Percentiles rank a stretch among this genome's conserved stretches.
Evolutionary conservation across 2,797 vertebrate species (phyloP).

Genomic region (Thaleichthys pacificus): DNA sequence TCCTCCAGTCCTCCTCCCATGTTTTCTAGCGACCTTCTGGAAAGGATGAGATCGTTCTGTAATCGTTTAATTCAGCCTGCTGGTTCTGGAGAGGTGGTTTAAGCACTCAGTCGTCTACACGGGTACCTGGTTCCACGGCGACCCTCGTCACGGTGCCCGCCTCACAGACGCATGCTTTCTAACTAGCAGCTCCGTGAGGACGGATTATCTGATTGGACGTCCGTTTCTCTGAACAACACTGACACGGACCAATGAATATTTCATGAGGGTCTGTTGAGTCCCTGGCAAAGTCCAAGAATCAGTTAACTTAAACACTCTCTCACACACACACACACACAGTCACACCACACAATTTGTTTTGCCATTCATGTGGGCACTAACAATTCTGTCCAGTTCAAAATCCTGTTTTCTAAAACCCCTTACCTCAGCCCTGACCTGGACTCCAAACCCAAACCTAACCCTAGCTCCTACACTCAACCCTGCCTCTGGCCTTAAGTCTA

Average conservation of each 20-base stretch:
- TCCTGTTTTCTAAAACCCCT: no score
- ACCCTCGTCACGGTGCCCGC: neutral
- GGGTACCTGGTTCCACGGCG: neutral
- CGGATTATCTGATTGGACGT: conserved; percentile 28
- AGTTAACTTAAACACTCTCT: conserved; percentile 11
- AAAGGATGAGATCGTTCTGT: neutral
- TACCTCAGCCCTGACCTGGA: no score
- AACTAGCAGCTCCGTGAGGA: conserved; percentile 6
- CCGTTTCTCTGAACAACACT: conserved; percentile 30
- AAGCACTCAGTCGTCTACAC: neutral
- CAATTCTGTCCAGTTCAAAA: neutral
- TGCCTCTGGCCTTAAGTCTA: neutral
- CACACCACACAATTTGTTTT: neutral
- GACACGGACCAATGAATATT: conserved; percentile 36
- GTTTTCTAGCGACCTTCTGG: no score
- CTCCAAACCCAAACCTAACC: no score
- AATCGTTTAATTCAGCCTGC: conserved; percentile 1
- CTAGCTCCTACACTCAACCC: no score
- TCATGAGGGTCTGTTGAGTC: conserved; percentile 39
- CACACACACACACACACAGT: neutral
- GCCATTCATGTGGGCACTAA: no score
- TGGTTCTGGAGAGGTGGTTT: neutral
- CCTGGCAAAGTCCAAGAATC: conserved; percentile 28
- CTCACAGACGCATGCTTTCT: neutral
- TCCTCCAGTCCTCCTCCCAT: neutral